Base-by-base conservation (phyloP, 1,140 invertebrate genomes). In the Drosophila nasuta region DNA sequence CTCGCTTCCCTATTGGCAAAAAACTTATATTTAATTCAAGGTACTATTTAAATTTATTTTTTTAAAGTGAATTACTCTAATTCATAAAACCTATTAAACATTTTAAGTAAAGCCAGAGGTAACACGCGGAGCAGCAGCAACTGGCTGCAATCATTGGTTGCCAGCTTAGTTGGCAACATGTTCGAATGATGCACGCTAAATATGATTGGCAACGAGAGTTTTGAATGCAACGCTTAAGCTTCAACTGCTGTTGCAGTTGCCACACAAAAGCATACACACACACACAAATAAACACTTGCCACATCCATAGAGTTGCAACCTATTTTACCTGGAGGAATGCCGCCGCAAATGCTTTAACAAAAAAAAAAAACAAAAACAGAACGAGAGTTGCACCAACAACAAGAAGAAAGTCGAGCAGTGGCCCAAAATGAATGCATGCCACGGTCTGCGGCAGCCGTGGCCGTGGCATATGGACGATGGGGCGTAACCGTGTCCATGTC, bases 381-480 rank as follows among this genome's bases (percentile, higher is more conserved):
- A 33, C 33, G 33, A 33, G 20, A 33, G 33, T 7, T 25, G 30
- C 25, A 52, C 13, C 35, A 41, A 20, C 56, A 15, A 15, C 25
- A 28, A 35, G 3, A 25, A 17, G 20, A 25, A 25, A 25, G 20
- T 25, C 15, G 45, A 48, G 48, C 15, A 52, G 2, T 52, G 20
- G 11, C 10, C 25, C 51, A 35, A 68, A 68, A 68, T 68, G 56
- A 68, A 68, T 74, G 64, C 71, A 73, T 67, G 58, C 66, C 56
- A 60, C 35, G 46, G 30, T 45, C n/a, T 64, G 58, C 7, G 58
- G 57, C 57, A 25, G 11, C 5, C 5, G 57, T 45, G 38, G 57
- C 41, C 41, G 41, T 35, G 51, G 51, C 28, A 35, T 52, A 15
- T 46, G 33, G 58, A 52, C 33, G 17, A 51, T 28, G 46, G 30